Conservation (phyloP, 64 coral and sea anemone species). For the Stichodactyla mertensii region DNA sequence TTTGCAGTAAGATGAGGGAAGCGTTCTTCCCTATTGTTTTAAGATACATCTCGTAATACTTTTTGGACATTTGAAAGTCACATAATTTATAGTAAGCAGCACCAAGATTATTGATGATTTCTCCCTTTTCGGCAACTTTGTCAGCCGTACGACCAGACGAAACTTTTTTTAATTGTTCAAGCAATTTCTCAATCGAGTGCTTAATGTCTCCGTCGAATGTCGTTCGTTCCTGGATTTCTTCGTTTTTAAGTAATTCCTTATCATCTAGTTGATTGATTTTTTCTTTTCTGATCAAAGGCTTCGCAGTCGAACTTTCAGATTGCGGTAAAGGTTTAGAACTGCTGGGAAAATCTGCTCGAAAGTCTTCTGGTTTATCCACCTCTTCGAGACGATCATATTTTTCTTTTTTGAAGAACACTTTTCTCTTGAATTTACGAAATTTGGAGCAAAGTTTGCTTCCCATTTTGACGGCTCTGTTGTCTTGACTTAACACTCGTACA, state of each 20-base stretch:
- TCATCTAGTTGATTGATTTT: not conserved
- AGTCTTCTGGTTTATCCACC: not conserved
- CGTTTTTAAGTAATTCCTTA: not conserved
- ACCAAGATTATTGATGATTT: slow-evolving; percentile 47
- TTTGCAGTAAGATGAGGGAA: slow-evolving; percentile 38
- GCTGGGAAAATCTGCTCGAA: not conserved
- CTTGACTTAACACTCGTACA: not conserved
- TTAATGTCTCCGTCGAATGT: slow-evolving; percentile 4
- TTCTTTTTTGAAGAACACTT: not conserved
- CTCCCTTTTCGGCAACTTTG: slow-evolving; percentile 27
- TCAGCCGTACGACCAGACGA: not conserved
- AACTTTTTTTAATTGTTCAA: slow-evolving; percentile 6
- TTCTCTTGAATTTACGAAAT: slow-evolving; percentile 24
- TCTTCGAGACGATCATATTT: slow-evolving; percentile 29
- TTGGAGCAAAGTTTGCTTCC: slow-evolving; percentile 25
- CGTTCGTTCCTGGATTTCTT: not conserved
- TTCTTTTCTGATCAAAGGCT: not conserved
- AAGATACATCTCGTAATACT: slow-evolving; percentile 61
- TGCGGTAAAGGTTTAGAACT: not conserved
- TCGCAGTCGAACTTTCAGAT: not conserved
- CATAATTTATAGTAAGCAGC: slow-evolving; percentile 49
- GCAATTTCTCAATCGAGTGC: not conserved
- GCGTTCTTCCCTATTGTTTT: slow-evolving; percentile 16
- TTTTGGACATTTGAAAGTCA: slow-evolving; percentile 41
- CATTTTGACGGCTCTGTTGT: not conserved